Conservation (phyloP, 2,797 vertebrate genomes). For the Amphiprion clarkii region DNA sequence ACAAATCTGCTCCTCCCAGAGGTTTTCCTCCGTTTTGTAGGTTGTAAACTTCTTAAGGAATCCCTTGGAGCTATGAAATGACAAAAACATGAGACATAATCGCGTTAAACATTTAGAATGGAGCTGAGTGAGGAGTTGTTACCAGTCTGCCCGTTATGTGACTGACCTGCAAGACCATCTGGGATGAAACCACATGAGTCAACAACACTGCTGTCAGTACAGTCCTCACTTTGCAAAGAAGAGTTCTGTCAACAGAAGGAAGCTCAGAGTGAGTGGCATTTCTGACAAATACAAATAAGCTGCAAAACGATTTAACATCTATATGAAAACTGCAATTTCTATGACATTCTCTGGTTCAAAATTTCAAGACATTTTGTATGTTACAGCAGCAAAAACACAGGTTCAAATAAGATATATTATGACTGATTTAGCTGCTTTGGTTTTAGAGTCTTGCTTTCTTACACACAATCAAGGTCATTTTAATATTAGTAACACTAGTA, state of each 20-base stretch:
- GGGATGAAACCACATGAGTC: constrained; percentile 42
- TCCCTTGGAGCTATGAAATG: constrained; percentile 56
- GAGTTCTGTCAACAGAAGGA: constrained; percentile 59
- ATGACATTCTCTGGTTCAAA: neutral
- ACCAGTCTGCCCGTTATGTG: constrained; percentile 14
- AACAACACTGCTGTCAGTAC: constrained; percentile 50
- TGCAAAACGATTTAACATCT: neutral
- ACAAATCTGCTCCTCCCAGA: constrained; percentile 57
- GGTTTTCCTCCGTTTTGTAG: constrained; percentile 72
- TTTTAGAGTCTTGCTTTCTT: neutral
- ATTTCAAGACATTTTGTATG: neutral
- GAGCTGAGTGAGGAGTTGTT: neutral
- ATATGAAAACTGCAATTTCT: neutral
- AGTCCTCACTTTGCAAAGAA: constrained; percentile 50
- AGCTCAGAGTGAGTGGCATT: constrained; percentile 4
- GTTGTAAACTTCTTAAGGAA: constrained; percentile 34
- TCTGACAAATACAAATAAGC: constrained; percentile 1
- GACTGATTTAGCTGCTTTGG: neutral
- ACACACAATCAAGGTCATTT: too few species aligned
- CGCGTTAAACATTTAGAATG: constrained; percentile 11
- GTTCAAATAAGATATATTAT: neutral
- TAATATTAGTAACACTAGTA: neutral
- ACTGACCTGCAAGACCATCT: constrained; percentile 66
- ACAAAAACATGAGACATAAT: constrained; percentile 12
- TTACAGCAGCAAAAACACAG: neutral